Evolutionary conservation across 1,140 invertebrate genomes (phyloP), one percentile per base, ranked within the genome.

Genomic region (Bursaphelenchus mucronatus): DNA sequence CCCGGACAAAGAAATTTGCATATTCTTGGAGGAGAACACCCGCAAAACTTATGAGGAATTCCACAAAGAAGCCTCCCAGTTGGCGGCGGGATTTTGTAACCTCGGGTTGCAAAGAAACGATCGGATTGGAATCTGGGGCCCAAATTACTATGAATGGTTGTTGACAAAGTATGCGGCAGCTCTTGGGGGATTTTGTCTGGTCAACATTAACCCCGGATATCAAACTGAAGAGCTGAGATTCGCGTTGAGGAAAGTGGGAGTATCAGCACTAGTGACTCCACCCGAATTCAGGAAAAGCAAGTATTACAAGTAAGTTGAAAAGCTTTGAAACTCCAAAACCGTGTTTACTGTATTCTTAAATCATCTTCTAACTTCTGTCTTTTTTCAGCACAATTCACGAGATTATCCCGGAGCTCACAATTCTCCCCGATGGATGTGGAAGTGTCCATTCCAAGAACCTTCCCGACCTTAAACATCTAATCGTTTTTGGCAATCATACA

Each of bases 101-200:
- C 74, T 92, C 9, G 91, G 91, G 0, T 79, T 94, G 9, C 76
- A 87, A 65, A 85, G 82, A 50, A 90, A 90, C 0, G 92, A 96
- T 76, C 80, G 89, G 7, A 70, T 97, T 2, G 92, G 89, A 0
- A 83, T 96, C 8, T 94, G 89, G 89, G 87, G 88, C 0, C 90
- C 91, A 0, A 96, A 94, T 82, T 85, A 85, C 21, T 74, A 87
- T 3, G 87, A 90, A 74, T 96, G 91, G 91, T 83, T 89, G 4
- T 71, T 94, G 0, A 84, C 87, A 0, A 85, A 88, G 69, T 83
- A 90, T 66, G 91, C 88, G 0, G 87, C 89, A 5, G 86, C 88
- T 0, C 87, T 90, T 70, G 87, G 87, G 10, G 93, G 92, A 0
- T 80, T 92, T 0, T 86, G 92, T 61, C 81, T 88, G 63, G 91